Evolutionary conservation across 2,797 vertebrate species (phyloP), one percentile per base, ranked within the genome.

Genomic region (Phalloptychus januarius): DNA sequence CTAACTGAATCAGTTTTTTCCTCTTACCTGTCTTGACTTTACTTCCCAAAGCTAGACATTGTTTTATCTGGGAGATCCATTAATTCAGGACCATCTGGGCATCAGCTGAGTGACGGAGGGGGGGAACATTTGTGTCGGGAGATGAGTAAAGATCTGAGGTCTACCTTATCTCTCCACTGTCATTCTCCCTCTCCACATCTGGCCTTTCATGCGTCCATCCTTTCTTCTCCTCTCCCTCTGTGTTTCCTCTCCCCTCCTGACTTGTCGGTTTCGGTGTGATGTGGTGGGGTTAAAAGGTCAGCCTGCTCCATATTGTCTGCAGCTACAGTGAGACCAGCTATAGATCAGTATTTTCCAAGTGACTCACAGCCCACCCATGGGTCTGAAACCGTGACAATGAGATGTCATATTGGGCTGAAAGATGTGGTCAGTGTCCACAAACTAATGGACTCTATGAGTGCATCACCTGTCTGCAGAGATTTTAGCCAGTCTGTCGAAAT

Each of bases 21-120:
- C 23, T 67, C 8, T 75, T 31, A 7, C 74, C 76, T 72, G 20
- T 45, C 18, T 75, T 40, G 4, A 38, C 38, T 70, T 48, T 42
- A 44, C 71, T 25, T 83, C 20, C 40, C 20, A 74, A 65, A 7
- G 72, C 38, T 75, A 71, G 70, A 81, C 83, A 75, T 70, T 83
- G 45, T 46, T 5, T 71, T 46, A 77, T 83, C 88, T 85, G 45
- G 7, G 36, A 48, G 70, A 82, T 61, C 48, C 70, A 77, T 83
- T 74, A 84, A 87, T 83, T 86, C 75, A 38, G 81, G 76, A 79
- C 85, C 56, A 61, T 77, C 54, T 80, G 84, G 82, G 71, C 72
- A 40, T 56, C 73, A 20, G 78, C 77, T 76, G 82, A 86, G 78
- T 91, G 93, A 94, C 88, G 79, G 89, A 93, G 91, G 83, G 81